phyloP scores from a whole-genome alignment of 1,140 invertebrate genomes.

The Trichonephila clavipes region DNA sequence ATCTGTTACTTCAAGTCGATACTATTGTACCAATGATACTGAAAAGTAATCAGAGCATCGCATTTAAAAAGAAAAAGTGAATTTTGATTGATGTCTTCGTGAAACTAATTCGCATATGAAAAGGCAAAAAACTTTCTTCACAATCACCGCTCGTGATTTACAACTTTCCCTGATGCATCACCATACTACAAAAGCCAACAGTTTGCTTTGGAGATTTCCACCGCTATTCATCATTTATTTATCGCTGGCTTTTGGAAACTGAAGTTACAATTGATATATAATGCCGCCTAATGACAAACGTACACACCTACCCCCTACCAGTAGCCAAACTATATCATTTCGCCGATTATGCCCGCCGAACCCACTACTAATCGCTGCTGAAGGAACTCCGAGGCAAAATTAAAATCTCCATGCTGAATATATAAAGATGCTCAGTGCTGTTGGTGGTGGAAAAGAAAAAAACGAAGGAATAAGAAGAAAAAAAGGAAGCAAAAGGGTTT shows the following conservation, averaged over 20 bases:
- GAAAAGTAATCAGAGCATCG: too few species aligned
- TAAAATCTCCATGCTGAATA: conserved; percentile 44
- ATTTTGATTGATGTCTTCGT: too few species aligned
- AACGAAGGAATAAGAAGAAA: not conserved
- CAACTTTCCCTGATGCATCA: not conserved
- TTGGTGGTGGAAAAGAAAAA: not conserved
- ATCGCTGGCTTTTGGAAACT: not conserved
- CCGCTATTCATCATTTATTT: not conserved
- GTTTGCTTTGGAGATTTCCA: conserved; percentile 19
- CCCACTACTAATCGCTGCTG: not conserved
- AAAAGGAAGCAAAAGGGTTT: conserved; percentile 12
- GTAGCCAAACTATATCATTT: conserved; percentile 52
- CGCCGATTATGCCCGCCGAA: conserved; percentile 11
- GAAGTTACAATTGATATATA: conserved; percentile 46
- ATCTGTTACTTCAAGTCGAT: too few species aligned
- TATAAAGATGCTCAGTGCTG: not conserved
- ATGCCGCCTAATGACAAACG: conserved; percentile 11
- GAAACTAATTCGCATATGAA: too few species aligned
- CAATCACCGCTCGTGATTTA: too few species aligned
- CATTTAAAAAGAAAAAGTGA: too few species aligned
- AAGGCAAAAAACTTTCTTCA: too few species aligned
- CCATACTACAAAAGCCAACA: not conserved
- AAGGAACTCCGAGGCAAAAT: conserved; percentile 5
- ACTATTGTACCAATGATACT: too few species aligned
- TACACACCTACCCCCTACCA: not conserved